Conservation (phyloP, 2,113 vertebrate species). For the Hypanus sabinus region DNA sequence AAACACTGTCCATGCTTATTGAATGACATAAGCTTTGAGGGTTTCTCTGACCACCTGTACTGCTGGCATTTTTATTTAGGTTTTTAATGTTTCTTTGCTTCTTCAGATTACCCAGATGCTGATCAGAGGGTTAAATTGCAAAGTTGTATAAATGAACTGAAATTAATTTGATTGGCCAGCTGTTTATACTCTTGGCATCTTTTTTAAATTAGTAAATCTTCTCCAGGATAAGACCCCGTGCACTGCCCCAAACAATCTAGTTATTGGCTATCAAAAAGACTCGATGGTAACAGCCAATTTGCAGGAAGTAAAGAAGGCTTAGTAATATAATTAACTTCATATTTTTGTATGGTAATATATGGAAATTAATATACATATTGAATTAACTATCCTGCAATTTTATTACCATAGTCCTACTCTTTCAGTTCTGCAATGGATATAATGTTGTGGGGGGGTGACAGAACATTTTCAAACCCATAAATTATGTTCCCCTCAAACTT, state of each 20-base stretch:
- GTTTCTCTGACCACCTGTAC: too few species aligned
- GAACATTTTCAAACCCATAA: too few species aligned
- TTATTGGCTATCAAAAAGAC: background rate
- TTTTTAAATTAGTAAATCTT: background rate
- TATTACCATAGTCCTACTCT: background rate
- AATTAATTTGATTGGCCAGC: background rate
- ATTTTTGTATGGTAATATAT: background rate
- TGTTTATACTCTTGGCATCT: background rate
- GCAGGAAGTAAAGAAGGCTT: background rate
- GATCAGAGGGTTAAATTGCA: background rate
- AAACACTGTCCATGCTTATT: too few species aligned
- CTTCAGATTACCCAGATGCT: background rate
- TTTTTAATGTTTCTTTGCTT: background rate
- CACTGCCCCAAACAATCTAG: background rate
- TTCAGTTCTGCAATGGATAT: background rate
- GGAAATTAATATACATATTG: background rate
- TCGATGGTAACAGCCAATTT: background rate
- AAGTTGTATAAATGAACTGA: background rate
- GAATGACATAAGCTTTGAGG: too few species aligned
- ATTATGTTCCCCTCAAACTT: too few species aligned
- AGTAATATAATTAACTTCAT: background rate
- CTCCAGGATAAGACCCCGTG: background rate
- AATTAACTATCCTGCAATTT: background rate
- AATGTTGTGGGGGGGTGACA: too few species aligned
- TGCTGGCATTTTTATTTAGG: too few species aligned